phyloP scores from a whole-genome alignment of 2,113 vertebrate species.

The Diglossa brunneiventris region DNA sequence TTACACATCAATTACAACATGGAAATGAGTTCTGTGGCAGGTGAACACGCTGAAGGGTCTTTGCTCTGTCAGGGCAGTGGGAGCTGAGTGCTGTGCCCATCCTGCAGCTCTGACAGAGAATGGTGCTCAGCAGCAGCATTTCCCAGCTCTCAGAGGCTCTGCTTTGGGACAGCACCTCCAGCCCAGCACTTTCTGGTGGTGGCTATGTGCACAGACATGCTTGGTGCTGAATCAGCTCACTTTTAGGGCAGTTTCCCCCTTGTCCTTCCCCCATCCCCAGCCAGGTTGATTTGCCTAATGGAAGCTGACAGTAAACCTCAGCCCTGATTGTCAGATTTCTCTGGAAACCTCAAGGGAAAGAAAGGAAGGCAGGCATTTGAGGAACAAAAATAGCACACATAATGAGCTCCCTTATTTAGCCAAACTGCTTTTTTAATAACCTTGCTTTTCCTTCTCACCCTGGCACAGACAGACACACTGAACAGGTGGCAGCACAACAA shows the following conservation, averaged over 20 bases:
- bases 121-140: accelerated
- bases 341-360: slow-evolving; percentile 61
- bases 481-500: not conserved
- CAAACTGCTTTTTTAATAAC: slow-evolving; percentile 56
- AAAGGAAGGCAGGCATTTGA: slow-evolving; percentile 63
- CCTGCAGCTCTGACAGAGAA: not conserved
- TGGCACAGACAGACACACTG: not conserved
- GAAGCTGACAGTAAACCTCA: slow-evolving; percentile 73
- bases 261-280: slow-evolving; percentile 5
- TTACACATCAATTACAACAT: not conserved
- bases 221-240: slow-evolving; percentile 62
- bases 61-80: not conserved
- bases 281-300: slow-evolving; percentile 72
- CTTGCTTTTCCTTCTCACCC: not conserved
- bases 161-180: not conserved
- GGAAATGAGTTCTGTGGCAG: not conserved
- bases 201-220: not conserved
- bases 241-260: slow-evolving; percentile 39
- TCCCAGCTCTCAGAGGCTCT: not conserved
- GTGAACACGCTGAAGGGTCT: not conserved
- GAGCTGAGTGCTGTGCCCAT: not conserved
- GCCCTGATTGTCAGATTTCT: slow-evolving; percentile 73
- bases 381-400: slow-evolving; percentile 70
- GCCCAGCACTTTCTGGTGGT: not conserved
- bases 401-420: slow-evolving; percentile 75